Evolutionary conservation across 2,113 vertebrate species (phyloP).

Genomic region (Polyodon spathula): DNA sequence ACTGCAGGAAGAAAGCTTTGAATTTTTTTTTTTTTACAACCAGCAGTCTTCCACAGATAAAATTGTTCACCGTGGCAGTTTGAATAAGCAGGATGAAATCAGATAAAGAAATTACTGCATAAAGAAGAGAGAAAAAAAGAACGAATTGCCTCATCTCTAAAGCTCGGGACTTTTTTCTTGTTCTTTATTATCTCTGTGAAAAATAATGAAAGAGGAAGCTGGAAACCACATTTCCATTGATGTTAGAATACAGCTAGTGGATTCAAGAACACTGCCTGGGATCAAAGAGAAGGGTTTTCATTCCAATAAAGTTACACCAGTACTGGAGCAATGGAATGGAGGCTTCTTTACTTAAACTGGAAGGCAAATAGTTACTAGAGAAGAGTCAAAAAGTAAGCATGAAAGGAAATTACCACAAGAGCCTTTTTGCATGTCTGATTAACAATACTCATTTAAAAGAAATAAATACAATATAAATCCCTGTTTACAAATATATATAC

Average conservation of each 20-base stretch:
- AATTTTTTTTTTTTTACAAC: constrained; percentile 8
- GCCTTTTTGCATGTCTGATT: constrained; percentile 61
- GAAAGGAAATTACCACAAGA: constrained; percentile 67
- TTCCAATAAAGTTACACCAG: constrained; percentile 72
- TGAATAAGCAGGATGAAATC: constrained; percentile 60
- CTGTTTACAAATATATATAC: constrained; percentile 40
- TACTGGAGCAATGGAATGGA: constrained; percentile 53
- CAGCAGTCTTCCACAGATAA: constrained; percentile 9
- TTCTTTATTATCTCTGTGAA: constrained; percentile 78
- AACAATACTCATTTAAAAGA: constrained; percentile 61
- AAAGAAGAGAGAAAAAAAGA: constrained; percentile 26
- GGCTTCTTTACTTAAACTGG: constrained; percentile 70
- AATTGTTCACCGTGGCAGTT: constrained; percentile 43
- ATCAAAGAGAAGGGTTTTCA: constrained; percentile 79
- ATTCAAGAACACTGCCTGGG: constrained; percentile 77
- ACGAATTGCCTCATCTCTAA: constrained; percentile 58
- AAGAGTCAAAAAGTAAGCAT: constrained; percentile 55
- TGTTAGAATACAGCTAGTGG: constrained; percentile 82
- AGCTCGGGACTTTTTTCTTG: constrained; percentile 52
- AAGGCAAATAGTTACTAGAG: constrained; percentile 65
- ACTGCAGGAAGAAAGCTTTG: too few species aligned
- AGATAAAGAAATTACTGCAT: constrained; percentile 66
- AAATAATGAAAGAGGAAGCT: constrained; percentile 89
- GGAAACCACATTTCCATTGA: constrained; percentile 77
- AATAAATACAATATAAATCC: constrained; percentile 53